phyloP scores from a whole-genome alignment of 2,888 invertebrate species.

The Aphodius granarius region DNA sequence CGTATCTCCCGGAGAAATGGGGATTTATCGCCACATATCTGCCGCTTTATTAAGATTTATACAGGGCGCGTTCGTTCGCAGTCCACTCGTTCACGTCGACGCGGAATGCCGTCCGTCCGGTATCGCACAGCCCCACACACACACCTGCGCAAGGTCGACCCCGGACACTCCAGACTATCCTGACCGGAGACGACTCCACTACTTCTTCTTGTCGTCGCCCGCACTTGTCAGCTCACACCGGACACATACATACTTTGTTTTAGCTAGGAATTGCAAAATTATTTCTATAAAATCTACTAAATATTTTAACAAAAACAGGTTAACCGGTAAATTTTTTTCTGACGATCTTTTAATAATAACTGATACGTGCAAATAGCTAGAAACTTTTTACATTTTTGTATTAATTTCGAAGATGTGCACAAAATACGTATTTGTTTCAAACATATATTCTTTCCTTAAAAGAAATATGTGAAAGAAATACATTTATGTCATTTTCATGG shows the following conservation, averaged over 20 bases:
- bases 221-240: conserved; percentile 27
- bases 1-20: conserved; percentile 55
- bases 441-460: too few species aligned
- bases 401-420: too few species aligned
- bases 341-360: too few species aligned
- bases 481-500: too few species aligned
- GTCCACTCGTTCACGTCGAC: conserved; percentile 25
- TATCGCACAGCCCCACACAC: conserved; percentile 31
- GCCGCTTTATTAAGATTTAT: conserved; percentile 57
- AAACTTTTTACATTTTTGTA: too few species aligned
- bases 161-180: not conserved
- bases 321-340: too few species aligned
- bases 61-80: conserved; percentile 43
- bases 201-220: conserved; percentile 7
- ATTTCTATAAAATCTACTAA: too few species aligned
- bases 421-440: too few species aligned
- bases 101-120: conserved; percentile 41
- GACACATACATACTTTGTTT: not conserved
- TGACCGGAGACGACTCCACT: not conserved
- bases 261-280: not conserved
- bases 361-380: too few species aligned
- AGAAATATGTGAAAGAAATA: too few species aligned
- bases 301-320: too few species aligned
- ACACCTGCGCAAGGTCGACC: conserved; percentile 41
- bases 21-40: conserved; percentile 57